These are phyloP conservation scores for Pampusana beccarii DNA, from an alignment of 2,113 vertebrate genomes.

Conservation along the genomic window DNA sequence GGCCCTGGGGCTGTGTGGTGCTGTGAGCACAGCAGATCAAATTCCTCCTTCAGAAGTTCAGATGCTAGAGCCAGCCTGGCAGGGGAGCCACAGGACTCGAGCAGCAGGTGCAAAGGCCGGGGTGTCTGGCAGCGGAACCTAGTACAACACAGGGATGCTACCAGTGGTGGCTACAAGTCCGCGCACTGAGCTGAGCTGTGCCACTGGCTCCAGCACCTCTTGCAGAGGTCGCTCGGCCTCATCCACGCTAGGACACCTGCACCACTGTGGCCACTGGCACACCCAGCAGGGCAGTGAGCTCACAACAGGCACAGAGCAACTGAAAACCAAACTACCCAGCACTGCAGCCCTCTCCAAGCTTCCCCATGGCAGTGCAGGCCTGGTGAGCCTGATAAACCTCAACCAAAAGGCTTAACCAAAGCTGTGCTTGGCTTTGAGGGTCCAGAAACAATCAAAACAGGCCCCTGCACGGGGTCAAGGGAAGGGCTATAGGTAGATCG, in stretches of 20 bases:
- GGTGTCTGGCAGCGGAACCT: not conserved
- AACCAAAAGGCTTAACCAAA: not conserved
- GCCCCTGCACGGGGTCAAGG: not conserved
- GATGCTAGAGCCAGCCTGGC: rapidly evolving
- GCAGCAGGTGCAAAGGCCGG: not conserved
- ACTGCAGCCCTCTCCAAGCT: not conserved
- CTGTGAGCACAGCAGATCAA: not conserved
- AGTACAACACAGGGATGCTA: rapidly evolving
- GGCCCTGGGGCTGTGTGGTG: rapidly evolving
- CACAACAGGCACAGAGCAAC: not conserved
- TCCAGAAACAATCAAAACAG: not conserved
- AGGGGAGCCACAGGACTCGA: not conserved
- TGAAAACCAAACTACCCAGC: rapidly evolving
- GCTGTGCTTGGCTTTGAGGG: not conserved
- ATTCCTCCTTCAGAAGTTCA: not conserved
- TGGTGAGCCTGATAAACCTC: not conserved
- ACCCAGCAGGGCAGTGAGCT: not conserved
- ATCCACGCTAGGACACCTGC: not conserved
- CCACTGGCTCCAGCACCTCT: not conserved
- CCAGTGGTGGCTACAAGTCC: not conserved
- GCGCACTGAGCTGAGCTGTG: not conserved
- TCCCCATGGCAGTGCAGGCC: not conserved
- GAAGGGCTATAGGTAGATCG: not conserved
- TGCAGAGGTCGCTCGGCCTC: not conserved
- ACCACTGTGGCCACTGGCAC: no score